Evolutionary conservation across 2,888 invertebrate species (phyloP), one percentile per base, ranked within the genome.

Genomic region (Anticlea derivata): DNA sequence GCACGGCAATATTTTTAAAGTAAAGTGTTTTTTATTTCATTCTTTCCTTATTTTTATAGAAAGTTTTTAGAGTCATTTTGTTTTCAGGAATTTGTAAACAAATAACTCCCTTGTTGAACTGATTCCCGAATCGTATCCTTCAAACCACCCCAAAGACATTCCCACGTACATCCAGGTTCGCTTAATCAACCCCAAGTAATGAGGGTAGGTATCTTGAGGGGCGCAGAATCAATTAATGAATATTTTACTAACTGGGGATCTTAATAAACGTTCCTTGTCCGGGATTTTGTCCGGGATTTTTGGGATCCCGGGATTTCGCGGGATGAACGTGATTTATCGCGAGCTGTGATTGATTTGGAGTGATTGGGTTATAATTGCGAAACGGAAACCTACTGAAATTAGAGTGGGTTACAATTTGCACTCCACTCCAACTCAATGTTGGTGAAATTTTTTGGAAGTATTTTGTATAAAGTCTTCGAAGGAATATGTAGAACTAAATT

Each of bases 181-280:
- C 83, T 85, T 83, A 86, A 86, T 87, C 87, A 86, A 86, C 86
- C 84, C 86, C 80, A 72, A 80, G 80, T 84, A 87, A 84, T 84
- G 79, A 86, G 83, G 80, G 80, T 79, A 82, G 80, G 80, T 78
- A 83, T 83, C 80, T 80, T 66, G 56, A 73, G 77, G 75, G 82
- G 83, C 69, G 81, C 65, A 77, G 83, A 80, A 88, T 86, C 88
- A 86, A 89, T 89, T 89, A 89, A 88, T 88, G 87, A 87, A 86
- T 87, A 88, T 87, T 87, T 86, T 76, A 83, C 72, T 74, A 66
- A 68, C 64, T 72, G 66, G 71, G 76, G 78, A 79, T 84, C 88
- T 86, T 88, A 87, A 87, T 87, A 87, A 86, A 85, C 84, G 86
- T 75, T 80, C 73, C 83, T 78, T 82, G 86, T 78, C 67, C 73